A percentile compares a stretch with the other conserved stretches of the same genome.
phyloP scores from a whole-genome alignment of 2,888 invertebrate species.

The Agrotis exclamationis region DNA sequence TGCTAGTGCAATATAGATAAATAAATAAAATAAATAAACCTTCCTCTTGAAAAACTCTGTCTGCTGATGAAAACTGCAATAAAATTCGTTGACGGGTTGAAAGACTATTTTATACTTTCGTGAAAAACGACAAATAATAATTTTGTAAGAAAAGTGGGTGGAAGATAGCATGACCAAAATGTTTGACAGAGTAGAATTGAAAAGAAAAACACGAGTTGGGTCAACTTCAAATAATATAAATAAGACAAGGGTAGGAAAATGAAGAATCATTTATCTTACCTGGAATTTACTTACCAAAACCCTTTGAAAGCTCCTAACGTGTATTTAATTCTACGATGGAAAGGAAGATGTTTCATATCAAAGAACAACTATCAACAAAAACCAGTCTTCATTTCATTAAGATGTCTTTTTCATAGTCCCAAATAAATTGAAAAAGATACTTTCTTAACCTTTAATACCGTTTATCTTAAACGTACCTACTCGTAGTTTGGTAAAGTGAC shows the following conservation, averaged over 20 bases:
- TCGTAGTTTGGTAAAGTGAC: conserved; percentile 14
- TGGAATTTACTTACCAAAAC: background rate
- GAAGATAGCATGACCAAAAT: background rate
- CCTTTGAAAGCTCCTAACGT: background rate
- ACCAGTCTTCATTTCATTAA: background rate
- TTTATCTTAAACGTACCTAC: conserved; percentile 20
- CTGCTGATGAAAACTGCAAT: no score
- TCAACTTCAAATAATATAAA: background rate
- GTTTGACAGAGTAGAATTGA: background rate
- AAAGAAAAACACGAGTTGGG: background rate
- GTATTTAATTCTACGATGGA: background rate
- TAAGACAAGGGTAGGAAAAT: background rate
- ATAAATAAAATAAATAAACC: no score
- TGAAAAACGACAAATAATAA: background rate
- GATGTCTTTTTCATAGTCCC: background rate
- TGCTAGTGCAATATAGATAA: no score
- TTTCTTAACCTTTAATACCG: conserved; percentile 18
- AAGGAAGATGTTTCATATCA: accelerated
- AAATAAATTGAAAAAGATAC: conserved; percentile 11
- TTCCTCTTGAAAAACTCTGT: no score
- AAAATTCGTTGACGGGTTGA: no score
- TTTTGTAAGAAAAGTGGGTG: no score
- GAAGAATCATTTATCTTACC: background rate
- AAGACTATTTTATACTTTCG: no score
- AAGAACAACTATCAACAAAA: background rate